Evolutionary conservation across 2,888 invertebrate species (phyloP).

Genomic region (Drepana falcataria): DNA sequence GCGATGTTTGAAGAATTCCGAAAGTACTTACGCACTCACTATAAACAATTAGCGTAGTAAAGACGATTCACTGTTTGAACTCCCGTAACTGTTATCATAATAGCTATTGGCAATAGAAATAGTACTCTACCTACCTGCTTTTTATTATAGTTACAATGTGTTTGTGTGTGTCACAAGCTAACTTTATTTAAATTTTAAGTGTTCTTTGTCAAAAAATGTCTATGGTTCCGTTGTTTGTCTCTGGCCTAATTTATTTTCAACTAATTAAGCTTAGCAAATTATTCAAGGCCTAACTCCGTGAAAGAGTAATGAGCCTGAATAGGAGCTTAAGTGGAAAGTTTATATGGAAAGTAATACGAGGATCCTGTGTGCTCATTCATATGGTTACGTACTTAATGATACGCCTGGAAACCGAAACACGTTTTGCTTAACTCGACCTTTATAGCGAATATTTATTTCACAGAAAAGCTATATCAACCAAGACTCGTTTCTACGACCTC

Average conservation of each 20-base stretch:
- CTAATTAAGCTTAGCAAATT: conserved; percentile 5
- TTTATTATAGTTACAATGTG: too few relatives aligned
- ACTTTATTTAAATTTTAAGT: conserved; percentile 5
- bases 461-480: conserved; percentile 45
- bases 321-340: conserved; percentile 2
- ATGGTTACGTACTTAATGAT: not conserved
- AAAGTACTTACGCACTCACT: conserved; percentile 14
- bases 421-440: not conserved
- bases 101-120: conserved; percentile 1
- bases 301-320: conserved; percentile 3
- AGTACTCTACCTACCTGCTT: not conserved
- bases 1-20: conserved; percentile 26
- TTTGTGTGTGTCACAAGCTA: conserved; percentile 3
- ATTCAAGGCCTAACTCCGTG: conserved; percentile 2
- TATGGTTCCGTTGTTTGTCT: conserved; percentile 24
- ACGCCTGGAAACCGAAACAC: not conserved
- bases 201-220: conserved; percentile 23
- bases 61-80: conserved; percentile 10
- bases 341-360: not conserved
- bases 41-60: conserved; percentile 7
- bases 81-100: not conserved
- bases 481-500: conserved; percentile 37
- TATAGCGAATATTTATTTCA: conserved; percentile 21
- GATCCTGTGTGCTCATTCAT: not conserved
- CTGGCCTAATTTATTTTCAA: conserved; percentile 9